phyloP scores from a whole-genome alignment of 2,888 invertebrate species.

The Drosophila melanosoma region DNA sequence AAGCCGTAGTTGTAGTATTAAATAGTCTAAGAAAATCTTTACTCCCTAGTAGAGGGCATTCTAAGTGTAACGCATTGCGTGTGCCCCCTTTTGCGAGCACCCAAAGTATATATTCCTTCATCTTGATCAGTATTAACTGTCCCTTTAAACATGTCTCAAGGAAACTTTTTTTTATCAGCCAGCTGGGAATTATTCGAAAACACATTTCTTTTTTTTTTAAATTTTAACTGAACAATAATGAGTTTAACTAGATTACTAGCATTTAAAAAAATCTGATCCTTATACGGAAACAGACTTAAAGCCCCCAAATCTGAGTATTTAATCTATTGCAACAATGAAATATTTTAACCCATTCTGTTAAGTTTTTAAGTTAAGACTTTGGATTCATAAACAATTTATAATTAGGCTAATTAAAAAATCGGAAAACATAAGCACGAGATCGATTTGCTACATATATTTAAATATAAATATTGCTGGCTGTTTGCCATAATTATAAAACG shows the following conservation, averaged over 20 bases:
- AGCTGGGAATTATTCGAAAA: background rate
- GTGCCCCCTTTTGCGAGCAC: background rate
- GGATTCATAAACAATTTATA: too few relatives aligned
- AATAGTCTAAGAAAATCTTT: background rate
- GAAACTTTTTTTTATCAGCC: background rate
- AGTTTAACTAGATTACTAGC: background rate
- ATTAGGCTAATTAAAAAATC: background rate
- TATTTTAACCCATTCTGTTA: background rate
- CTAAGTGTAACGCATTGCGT: constrained; percentile 2
- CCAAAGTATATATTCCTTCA: background rate
- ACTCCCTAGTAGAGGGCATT: background rate
- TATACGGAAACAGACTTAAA: background rate
- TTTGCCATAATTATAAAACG: constrained; percentile 56
- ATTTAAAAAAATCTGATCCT: background rate
- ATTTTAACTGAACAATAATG: background rate
- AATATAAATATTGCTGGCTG: constrained; percentile 59
- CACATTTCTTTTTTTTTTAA: background rate
- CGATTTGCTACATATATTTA: constrained; percentile 26
- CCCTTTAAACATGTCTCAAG: background rate
- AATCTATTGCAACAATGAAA: background rate
- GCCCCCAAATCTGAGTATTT: background rate
- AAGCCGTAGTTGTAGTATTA: background rate
- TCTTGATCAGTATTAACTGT: constrained; percentile 5
- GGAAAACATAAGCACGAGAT: background rate
- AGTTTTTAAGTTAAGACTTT: background rate